phyloP scores from a whole-genome alignment of 1,140 invertebrate genomes.

The Berghia stephanieae region DNA sequence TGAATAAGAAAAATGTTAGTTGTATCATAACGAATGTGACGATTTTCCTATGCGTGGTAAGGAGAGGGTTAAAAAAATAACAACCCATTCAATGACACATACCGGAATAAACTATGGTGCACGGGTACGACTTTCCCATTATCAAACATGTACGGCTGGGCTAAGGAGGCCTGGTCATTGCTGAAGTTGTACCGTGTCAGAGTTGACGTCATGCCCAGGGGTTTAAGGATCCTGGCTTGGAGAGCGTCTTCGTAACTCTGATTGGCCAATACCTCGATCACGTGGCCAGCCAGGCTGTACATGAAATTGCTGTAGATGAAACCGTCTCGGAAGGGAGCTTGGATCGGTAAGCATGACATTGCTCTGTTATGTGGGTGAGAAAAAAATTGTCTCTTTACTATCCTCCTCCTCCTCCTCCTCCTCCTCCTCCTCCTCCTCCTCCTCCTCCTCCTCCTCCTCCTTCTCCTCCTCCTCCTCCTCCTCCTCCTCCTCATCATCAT shows the following conservation, averaged over 20 bases:
- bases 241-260: background rate
- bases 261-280: conserved; percentile 9
- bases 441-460: too few relatives aligned
- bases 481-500: too few relatives aligned
- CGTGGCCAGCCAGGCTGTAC: conserved; percentile 16
- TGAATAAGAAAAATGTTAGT: too few relatives aligned
- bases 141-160: background rate
- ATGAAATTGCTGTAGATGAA: conserved; percentile 23
- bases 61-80: too few relatives aligned
- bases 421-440: too few relatives aligned
- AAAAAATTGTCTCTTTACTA: too few relatives aligned
- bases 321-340: background rate
- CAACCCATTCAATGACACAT: too few relatives aligned
- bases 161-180: background rate
- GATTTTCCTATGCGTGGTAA: too few relatives aligned
- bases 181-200: background rate
- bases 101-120: background rate
- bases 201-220: background rate
- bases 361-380: background rate
- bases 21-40: too few relatives aligned
- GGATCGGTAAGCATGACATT: background rate
- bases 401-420: too few relatives aligned
- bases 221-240: background rate
- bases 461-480: too few relatives aligned
- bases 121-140: background rate